Base-by-base conservation (phyloP, 2,113 vertebrate genomes). In the Paramisgurnus dabryanus region DNA sequence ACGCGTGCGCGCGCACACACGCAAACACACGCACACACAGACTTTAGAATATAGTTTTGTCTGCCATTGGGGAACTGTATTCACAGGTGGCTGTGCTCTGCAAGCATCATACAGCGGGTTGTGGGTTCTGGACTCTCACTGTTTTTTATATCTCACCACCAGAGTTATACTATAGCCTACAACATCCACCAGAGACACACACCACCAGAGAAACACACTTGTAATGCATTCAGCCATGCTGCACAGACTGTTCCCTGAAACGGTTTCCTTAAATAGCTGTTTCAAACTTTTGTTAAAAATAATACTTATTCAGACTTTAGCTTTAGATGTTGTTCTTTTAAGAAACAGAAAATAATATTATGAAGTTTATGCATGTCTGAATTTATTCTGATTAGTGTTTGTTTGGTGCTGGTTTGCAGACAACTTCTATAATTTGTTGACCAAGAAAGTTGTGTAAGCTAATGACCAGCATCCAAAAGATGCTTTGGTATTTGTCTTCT, bases 21-120 rank as follows among this genome's bases (percentile, higher is more conserved):
- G 22, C 22, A 22, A 0, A 18, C 41, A 70, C 18, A 18, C 7
- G 58, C 50, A 57, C 50, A 57, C 27, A 67, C 64, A 22, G 22
- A 22, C 22, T 40, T 17, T 45, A 27, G 27, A 78, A 64, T 63
- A 45, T 13, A 49, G 63, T 12, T 7, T 45, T 15, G 61, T 70
- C 57, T 39, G 40, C 80, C 82, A 60, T 83, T 83, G 66, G 63
- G 22, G 55, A 63, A 45, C 73, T 75, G 15, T 57, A n/a, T 47
- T 65, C 78, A 43, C 34, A 41, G 60, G 34, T 39, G 13, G n/a
- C 40, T 68, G 76, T 13, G 13, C 49, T 70, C 18, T 10, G 10
- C 49, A 43, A 64, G 58, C 41, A 64, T 75, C 41, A 75, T 75
- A 47, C 73, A 5, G 58, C 41, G n/a, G 13, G 18, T 75, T 63